Evolutionary conservation across 2,888 invertebrate species (phyloP), one percentile per base, ranked within the genome.

Genomic region (Cosmia pyralina): DNA sequence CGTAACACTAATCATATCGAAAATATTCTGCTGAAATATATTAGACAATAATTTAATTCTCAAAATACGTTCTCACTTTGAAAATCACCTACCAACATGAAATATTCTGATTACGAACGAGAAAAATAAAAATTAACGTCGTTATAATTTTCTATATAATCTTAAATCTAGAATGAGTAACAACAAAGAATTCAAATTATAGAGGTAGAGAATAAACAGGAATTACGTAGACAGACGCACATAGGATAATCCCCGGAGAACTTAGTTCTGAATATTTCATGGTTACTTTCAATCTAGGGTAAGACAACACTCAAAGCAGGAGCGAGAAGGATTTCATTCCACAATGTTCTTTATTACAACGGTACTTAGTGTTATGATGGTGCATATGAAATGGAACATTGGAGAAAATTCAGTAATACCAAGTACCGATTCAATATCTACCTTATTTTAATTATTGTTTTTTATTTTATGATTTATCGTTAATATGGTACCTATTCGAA

Each of bases 1-100:
- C 94, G 88, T 88, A 93, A 93, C 92, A 92, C 94, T 95, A 95
- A 90, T 93, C 85, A 93, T 93, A 94, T 94, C 93, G 94, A 95
- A 95, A 95, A 95, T 94, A 95, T 93, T 90, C 87, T 92, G 93
- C 90, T 92, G 92, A 93, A 94, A 93, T 93, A 93, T 89, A 90
- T 93, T 91, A 93, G 91, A 92, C 88, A 92, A 93, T 92, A 92
- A 92, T 93, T 88, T 82, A 93, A 90, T 89, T 93, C 93, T 90
- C 92, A 93, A 93, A 93, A 93, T 93, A 93, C 88, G 85, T 89
- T 90, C 86, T 91, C 90, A 90, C 86, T 90, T 90, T 89, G 85
- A 89, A 86, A 90, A 91, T 89, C 82, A 87, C 82, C 90, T 91
- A 91, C 87, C 83, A 90, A 90, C 89, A 87, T 87, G 87, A 88